phyloP scores from a whole-genome alignment of 1,140 invertebrate genomes.

The Teleogryllus occipitalis region DNA sequence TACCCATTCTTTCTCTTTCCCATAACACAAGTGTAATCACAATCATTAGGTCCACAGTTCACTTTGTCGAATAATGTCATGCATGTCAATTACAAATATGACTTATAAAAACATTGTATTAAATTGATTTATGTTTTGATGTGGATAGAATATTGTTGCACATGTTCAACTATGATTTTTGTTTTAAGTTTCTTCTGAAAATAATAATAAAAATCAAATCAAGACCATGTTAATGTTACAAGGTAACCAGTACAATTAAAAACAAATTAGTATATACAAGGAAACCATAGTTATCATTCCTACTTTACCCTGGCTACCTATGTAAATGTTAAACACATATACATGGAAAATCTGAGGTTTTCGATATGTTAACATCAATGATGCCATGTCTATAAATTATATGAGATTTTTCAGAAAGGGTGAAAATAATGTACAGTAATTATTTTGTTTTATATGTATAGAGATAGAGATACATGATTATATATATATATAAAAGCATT shows the following conservation, averaged over 20 bases:
- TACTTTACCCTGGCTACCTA: background rate
- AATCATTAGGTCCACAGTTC: background rate
- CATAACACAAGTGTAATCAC: background rate
- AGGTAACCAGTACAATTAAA: background rate
- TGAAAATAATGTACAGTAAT: background rate
- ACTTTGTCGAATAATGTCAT: background rate
- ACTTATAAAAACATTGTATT: background rate
- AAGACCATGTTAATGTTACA: background rate
- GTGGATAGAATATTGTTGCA: background rate
- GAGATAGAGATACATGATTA: slow-evolving; percentile 1
- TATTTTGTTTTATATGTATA: background rate
- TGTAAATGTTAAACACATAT: background rate
- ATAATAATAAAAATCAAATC: background rate
- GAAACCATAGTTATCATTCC: background rate
- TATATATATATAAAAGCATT: background rate
- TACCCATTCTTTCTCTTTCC: background rate
- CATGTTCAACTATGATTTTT: background rate
- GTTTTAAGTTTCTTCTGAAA: background rate
- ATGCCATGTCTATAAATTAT: background rate
- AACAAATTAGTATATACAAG: background rate
- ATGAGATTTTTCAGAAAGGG: background rate
- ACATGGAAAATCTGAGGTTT: background rate
- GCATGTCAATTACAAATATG: background rate
- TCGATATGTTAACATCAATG: slow-evolving; percentile 1
- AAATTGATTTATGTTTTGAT: background rate